phyloP scores from a whole-genome alignment of 2,797 vertebrate species.

The Syngnathus acus region DNA sequence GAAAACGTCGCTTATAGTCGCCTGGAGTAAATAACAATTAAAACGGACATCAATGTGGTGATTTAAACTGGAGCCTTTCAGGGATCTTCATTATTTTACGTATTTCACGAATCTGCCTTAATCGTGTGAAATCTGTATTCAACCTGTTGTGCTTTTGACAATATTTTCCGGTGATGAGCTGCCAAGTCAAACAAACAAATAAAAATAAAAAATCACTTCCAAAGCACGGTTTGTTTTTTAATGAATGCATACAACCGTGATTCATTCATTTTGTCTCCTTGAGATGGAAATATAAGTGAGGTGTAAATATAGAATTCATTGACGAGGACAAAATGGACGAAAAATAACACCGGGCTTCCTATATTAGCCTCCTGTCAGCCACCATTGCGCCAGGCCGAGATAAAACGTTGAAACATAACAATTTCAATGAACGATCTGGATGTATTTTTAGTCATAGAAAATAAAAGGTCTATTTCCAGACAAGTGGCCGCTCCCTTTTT shows the following conservation, averaged over 20 bases:
- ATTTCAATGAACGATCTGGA: not conserved
- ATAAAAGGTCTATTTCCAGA: conserved; percentile 20
- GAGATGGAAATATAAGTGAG: not conserved
- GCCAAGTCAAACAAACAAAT: not conserved
- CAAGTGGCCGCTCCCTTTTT: conserved; percentile 1
- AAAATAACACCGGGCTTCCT: not conserved
- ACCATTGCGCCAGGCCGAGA: not conserved
- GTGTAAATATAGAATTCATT: not conserved
- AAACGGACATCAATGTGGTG: not conserved
- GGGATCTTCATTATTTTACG: not conserved
- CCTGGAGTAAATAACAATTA: not conserved
- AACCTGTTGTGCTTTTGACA: not conserved
- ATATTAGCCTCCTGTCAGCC: not conserved
- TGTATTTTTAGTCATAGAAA: not conserved
- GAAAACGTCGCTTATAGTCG: not conserved
- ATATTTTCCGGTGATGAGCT: not conserved
- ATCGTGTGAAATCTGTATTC: not conserved
- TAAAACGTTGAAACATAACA: not conserved
- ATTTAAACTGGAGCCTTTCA: not conserved
- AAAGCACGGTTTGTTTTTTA: not conserved
- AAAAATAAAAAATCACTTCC: not conserved
- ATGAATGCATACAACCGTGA: not conserved
- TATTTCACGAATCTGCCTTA: not conserved
- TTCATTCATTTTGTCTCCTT: not conserved
- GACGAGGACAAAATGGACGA: conserved; percentile 5